Base-by-base conservation (phyloP, 2,113 vertebrate species). In the Thunnus maccoyii region DNA sequence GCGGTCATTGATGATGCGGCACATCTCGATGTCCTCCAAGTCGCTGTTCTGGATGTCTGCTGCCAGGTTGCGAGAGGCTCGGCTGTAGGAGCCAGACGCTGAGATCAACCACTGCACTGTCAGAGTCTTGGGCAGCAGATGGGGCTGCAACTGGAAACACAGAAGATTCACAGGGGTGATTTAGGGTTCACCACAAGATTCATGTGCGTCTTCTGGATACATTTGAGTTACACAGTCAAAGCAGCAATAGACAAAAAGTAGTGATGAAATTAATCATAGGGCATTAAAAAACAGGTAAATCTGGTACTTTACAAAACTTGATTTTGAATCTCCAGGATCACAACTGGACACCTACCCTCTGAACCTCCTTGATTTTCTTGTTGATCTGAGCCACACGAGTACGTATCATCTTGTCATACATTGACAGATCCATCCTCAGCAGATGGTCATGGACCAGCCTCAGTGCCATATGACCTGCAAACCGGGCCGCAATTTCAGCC, bases 1-100 rank as follows among this genome's bases (percentile, higher is more conserved):
- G 55, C 97, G 97, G 86, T 99, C 96, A 54, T 99, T 99, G 86
- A 98, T 92, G 69, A 91, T 78, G 57, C 96, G 96, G 86, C 96
- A 96, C 86, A 96, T 80, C 54, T 96, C 90, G 2, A 73, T 88
- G 89, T 98, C 93, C 0, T 94, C 91, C 44, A 89, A 91, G 89
- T 99, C 92, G 0, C 96, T 96, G 68, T 95, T 95, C 5, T 61
- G 1, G 0, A 97, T 94, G 68, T 95, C 93, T 0, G 1, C 41
- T 4, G 18, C 58, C 63, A 99, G 94, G 1, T 16, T 25, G 2
- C 54, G 76, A 17, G 93, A 88, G 30, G 97, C 97, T 1, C 97
- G 95, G 64, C 85, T 81, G 63, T 95, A 99, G 58, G 97, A 96
- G 36, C 97, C 97, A 2, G 89, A 82, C 56, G 97, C 97, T 9